These are phyloP conservation scores for Symphodus melops DNA, from an alignment of 2,113 vertebrate species.

Conservation along the genomic window DNA sequence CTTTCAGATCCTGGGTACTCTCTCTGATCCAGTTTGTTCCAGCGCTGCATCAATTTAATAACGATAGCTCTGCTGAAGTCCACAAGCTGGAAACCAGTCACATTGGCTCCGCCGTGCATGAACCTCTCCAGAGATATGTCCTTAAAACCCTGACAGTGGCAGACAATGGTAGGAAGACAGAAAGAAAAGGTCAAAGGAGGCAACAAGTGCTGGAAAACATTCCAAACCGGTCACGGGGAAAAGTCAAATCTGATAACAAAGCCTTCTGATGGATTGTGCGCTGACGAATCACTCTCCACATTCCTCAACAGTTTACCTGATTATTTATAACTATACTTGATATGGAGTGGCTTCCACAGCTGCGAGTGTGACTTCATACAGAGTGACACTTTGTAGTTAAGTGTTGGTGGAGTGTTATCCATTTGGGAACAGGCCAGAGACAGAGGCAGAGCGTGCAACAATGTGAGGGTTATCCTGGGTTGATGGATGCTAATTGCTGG, in stretches of 20 bases:
- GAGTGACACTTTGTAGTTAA: conserved; percentile 37
- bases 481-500: conserved; percentile 70
- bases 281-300: conserved; percentile 13
- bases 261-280: not conserved
- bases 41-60: conserved; percentile 97
- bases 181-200: not conserved
- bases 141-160: conserved; percentile 91
- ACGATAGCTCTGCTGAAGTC: conserved; percentile 97
- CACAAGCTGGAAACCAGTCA: conserved; percentile 98
- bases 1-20: conserved; percentile 98
- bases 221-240: not conserved
- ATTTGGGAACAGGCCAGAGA: conserved; percentile 32
- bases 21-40: conserved; percentile 98
- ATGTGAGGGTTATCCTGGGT: conserved; percentile 37
- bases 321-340: conserved; percentile 36
- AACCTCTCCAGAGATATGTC: conserved; percentile 98
- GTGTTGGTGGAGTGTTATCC: conserved; percentile 35
- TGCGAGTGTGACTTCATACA: conserved; percentile 33
- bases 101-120: conserved; percentile 98
- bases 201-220: not conserved
- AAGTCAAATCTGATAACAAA: not conserved
- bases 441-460: conserved; percentile 33
- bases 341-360: conserved; percentile 18
- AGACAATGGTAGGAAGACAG: conserved; percentile 9
- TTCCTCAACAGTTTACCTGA: conserved; percentile 14